Percentiles rank a stretch among this genome's conserved stretches.
These are phyloP conservation scores for Agrilus planipennis DNA, from an alignment of 1,140 invertebrate species.

Conservation along the genomic window DNA sequence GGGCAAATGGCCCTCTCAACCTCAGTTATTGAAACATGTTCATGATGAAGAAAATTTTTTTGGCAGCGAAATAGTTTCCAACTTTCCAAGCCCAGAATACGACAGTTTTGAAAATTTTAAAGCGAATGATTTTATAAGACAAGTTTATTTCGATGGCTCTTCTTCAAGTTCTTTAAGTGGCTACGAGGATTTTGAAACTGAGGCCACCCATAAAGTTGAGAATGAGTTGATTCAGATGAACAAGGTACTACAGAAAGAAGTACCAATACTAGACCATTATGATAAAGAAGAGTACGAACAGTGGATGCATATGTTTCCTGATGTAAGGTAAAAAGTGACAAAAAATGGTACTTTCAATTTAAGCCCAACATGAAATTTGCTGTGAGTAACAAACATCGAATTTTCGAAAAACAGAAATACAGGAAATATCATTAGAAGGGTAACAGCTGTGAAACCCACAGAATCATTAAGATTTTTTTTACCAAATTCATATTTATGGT, in stretches of 20 bases:
- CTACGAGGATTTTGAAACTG: constrained; percentile 21
- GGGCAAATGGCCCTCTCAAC: background rate
- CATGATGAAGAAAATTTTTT: background rate
- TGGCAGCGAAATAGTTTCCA: too few relatives aligned
- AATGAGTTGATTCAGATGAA: constrained; percentile 21
- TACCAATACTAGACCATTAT: constrained; percentile 16
- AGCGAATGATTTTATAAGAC: background rate
- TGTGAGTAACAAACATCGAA: too few relatives aligned
- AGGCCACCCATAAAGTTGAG: constrained; percentile 17
- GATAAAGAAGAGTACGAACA: constrained; percentile 20
- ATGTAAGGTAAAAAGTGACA: constrained; percentile 21
- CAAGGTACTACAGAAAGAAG: constrained; percentile 16
- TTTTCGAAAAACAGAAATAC: too few relatives aligned
- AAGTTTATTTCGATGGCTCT: constrained; percentile 12
- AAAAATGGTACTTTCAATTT: too few relatives aligned
- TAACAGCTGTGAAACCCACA: too few relatives aligned
- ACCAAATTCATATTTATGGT: too few relatives aligned
- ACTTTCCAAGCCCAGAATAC: background rate
- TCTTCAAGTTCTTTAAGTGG: constrained; percentile 25
- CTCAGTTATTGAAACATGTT: background rate
- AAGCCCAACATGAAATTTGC: too few relatives aligned
- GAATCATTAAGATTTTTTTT: too few relatives aligned
- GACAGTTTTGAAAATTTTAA: constrained; percentile 2
- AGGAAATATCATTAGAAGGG: too few relatives aligned
- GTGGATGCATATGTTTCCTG: constrained; percentile 23